Evolutionary conservation across 2,888 invertebrate genomes (phyloP).

Genomic region (Strigamia maritima): DNA sequence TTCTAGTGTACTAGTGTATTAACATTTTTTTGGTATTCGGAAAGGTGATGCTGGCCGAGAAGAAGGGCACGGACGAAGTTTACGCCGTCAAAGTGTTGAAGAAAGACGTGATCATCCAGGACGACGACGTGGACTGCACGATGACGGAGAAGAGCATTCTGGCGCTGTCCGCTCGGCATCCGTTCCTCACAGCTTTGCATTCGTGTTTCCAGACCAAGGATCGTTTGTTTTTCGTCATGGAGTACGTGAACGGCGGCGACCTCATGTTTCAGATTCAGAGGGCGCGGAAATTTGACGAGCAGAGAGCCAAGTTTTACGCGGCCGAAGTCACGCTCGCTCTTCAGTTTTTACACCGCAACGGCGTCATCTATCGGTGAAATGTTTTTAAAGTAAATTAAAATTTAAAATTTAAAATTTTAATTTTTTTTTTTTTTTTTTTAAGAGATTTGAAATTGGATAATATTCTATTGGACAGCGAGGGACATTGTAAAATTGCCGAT

Average conservation of each 20-base stretch:
- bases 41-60: conserved; percentile 94
- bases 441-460: conserved; percentile 98
- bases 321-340: conserved; percentile 97
- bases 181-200: conserved; percentile 94
- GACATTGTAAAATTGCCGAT: conserved; percentile 89
- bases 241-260: conserved; percentile 98
- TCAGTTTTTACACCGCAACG: conserved; percentile 93
- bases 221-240: conserved; percentile 98
- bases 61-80: conserved; percentile 83
- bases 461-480: conserved; percentile 92
- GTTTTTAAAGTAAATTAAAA: background rate
- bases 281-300: conserved; percentile 96
- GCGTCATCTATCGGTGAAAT: conserved; percentile 80
- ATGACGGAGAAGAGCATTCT: conserved; percentile 97
- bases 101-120: conserved; percentile 97
- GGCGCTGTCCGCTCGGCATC: conserved; percentile 94
- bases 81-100: conserved; percentile 75
- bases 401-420: background rate
- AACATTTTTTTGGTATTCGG: conserved; percentile 34
- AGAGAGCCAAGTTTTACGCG: conserved; percentile 90
- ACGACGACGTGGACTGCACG: conserved; percentile 98
- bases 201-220: conserved; percentile 96
- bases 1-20: background rate
- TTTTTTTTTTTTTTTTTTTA: conserved; percentile 46
- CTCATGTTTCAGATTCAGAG: conserved; percentile 99